These are phyloP conservation scores for Elanus axillaris DNA, from an alignment of 2,113 vertebrate genomes.

Conservation along the genomic window DNA sequence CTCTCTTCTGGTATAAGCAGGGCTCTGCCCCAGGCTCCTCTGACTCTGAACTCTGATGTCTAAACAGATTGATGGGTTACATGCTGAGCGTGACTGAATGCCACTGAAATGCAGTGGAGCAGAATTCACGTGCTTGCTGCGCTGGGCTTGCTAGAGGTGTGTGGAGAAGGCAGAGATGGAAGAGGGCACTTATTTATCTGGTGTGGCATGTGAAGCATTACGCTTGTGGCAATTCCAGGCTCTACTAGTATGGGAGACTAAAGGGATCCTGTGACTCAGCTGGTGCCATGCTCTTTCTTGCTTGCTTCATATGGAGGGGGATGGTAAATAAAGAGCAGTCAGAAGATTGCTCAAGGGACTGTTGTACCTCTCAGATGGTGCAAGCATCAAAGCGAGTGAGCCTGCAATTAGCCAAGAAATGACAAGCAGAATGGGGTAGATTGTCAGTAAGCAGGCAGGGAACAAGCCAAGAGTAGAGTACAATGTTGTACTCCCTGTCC, in stretches of 20 bases:
- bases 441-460: background rate
- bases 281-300: background rate
- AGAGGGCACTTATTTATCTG: background rate
- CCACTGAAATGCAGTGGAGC: background rate
- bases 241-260: background rate
- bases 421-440: background rate
- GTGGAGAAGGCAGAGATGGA: background rate
- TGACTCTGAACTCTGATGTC: background rate
- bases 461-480: background rate
- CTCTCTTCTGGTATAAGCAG: background rate
- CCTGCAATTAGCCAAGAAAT: background rate
- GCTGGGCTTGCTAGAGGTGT: background rate
- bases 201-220: background rate
- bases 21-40: background rate
- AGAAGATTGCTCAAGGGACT: background rate
- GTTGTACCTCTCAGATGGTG: background rate
- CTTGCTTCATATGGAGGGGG: background rate
- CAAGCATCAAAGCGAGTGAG: background rate
- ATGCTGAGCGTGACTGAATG: background rate
- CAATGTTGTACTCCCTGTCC: background rate
- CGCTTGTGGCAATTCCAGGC: background rate
- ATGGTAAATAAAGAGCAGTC: background rate
- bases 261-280: constrained; percentile 19
- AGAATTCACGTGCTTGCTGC: background rate
- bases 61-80: constrained; percentile 16